phyloP scores from a whole-genome alignment of 2,797 vertebrate species.

The Premnoplex brunnescens region DNA sequence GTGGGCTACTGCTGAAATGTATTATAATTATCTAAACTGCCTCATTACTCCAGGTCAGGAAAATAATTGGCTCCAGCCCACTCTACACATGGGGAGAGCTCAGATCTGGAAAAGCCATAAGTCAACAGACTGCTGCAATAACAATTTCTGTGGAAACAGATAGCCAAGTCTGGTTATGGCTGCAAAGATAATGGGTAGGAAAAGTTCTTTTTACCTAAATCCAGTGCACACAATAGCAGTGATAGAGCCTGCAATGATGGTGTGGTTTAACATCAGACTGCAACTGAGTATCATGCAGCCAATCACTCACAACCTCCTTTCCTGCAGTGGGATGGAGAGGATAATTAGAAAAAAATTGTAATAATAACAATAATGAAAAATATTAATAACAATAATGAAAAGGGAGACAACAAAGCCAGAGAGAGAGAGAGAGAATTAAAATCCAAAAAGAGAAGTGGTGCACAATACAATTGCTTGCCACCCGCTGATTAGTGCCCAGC shows the following conservation, averaged over 20 bases:
- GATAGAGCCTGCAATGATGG: not conserved
- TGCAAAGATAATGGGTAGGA: not conserved
- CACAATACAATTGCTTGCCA: not conserved
- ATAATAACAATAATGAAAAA: not conserved
- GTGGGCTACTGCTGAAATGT: not conserved
- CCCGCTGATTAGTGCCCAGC: not conserved
- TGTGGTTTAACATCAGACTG: not conserved
- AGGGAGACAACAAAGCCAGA: not conserved
- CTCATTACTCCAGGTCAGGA: not conserved
- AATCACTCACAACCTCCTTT: rapidly evolving
- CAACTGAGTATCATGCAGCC: not conserved
- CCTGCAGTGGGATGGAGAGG: not conserved
- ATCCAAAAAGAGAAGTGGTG: not conserved
- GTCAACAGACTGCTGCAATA: not conserved
- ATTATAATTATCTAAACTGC: not conserved
- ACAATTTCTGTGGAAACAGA: not conserved
- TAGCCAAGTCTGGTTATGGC: not conserved
- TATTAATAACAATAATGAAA: not conserved
- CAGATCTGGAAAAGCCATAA: not conserved
- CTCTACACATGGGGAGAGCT: not conserved
- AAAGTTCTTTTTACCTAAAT: not conserved
- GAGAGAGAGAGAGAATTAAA: not conserved
- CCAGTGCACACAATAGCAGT: not conserved
- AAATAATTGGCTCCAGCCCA: not conserved
- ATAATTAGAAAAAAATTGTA: not conserved